phyloP scores from a whole-genome alignment of 2,888 invertebrate species.

The Actias luna region DNA sequence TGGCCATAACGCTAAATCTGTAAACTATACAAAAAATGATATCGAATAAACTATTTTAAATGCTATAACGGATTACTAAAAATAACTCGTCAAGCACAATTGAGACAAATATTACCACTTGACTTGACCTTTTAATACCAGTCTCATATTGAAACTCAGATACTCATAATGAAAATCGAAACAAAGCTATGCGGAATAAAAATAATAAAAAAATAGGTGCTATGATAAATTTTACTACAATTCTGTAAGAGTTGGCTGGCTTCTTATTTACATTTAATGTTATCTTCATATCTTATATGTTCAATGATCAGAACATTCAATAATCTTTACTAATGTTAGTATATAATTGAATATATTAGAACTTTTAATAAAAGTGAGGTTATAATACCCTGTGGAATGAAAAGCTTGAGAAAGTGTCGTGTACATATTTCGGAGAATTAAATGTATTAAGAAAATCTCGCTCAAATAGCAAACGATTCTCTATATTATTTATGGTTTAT shows the following conservation, averaged over 20 bases:
- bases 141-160: too few relatives aligned
- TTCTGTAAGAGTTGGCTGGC: background rate
- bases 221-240: background rate
- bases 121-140: background rate
- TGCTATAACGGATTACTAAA: background rate
- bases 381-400: background rate
- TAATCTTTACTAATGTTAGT: background rate
- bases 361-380: background rate
- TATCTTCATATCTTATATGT: too few relatives aligned
- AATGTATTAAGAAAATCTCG: slow-evolving; percentile 5
- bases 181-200: too few relatives aligned
- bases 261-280: background rate
- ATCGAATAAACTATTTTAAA: background rate
- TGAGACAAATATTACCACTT: background rate
- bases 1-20: too few relatives aligned
- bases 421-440: background rate
- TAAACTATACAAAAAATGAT: too few relatives aligned
- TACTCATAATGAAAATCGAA: too few relatives aligned
- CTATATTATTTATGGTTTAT: slow-evolving; percentile 38
- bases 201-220: background rate
- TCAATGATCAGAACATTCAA: background rate
- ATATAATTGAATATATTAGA: background rate
- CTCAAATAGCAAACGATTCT: background rate
- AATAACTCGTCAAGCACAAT: background rate
- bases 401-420: background rate